Evolutionary conservation across 2,113 vertebrate genomes (phyloP).

Genomic region (Pterophyllum scalare): DNA sequence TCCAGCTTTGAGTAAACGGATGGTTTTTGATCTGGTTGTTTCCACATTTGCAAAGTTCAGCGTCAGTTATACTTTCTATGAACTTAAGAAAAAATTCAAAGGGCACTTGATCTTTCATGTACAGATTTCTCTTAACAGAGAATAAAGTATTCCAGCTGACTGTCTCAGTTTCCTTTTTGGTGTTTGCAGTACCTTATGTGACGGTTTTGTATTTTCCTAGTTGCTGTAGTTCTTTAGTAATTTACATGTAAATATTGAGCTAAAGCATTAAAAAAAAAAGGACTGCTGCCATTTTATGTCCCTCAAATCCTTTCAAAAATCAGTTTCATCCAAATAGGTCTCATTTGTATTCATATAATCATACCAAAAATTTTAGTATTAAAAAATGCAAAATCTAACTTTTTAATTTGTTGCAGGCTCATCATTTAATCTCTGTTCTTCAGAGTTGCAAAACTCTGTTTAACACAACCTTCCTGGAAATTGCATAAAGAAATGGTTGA

Average conservation of each 20-base stretch:
- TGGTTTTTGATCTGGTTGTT: slow-evolving; percentile 29
- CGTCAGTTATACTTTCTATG: slow-evolving; percentile 57
- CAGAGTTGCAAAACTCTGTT: neutral
- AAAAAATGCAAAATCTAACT: neutral
- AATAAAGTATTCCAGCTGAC: slow-evolving; percentile 75
- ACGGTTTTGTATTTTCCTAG: neutral
- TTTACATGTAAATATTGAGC: neutral
- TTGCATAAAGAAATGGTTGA: neutral
- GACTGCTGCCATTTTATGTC: neutral
- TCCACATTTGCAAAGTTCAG: slow-evolving; percentile 58
- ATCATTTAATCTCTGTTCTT: neutral
- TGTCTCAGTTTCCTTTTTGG: neutral
- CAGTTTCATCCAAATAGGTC: neutral
- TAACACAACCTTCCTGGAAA: neutral
- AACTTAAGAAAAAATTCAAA: slow-evolving; percentile 56
- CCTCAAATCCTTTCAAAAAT: neutral
- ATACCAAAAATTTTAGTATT: neutral
- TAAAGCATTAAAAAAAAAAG: neutral
- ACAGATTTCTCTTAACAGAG: slow-evolving; percentile 64
- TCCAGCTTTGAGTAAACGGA: slow-evolving; percentile 70
- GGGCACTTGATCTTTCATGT: slow-evolving; percentile 75
- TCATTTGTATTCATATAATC: neutral
- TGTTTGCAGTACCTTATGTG: neutral
- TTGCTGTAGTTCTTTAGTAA: neutral
- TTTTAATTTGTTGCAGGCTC: neutral